Evolutionary conservation across 2,797 vertebrate genomes (phyloP), one percentile per base, ranked within the genome.

Genomic region (Buphagus erythrorhynchus): DNA sequence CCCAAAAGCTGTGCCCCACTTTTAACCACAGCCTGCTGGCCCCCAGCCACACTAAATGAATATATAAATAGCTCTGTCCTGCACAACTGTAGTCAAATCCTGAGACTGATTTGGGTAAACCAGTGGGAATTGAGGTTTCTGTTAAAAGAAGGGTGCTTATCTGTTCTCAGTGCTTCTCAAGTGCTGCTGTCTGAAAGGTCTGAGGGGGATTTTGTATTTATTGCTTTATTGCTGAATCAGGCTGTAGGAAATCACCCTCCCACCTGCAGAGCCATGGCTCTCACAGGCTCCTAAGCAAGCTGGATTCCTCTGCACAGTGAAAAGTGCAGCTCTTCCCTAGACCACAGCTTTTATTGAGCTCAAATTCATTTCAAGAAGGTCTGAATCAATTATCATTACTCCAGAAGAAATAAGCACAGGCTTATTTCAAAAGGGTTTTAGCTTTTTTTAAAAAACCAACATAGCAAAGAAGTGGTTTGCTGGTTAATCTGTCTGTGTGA

Each of bases 171-270:
- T 22, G 68, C 51, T 38, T 73, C 65, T 73, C 58, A 55, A 81
- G 43, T n/a, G 40, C 59, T 87, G 4, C 7, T 14, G 22, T 42
- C 40, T 89, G 62, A 71, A 78, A 82, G 57, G 38, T 22, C 73
- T 82, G 75, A 71, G 61, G 46, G 78, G 29, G 66, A 59, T 82
- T 94, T 94, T 88, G 62, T 68, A 9, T 68, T 94, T 92, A 31
- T 45, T 79, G 28, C 63, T 61, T 84, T 89, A 78, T 22, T 87
- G 78, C 87, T 94, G 92, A 84, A 80, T 88, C 66, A 90, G 83
- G 40, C 58, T 86, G 62, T 16, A 66, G 59, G 67, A 93, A 97
- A 91, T 94, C 77, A 95, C 42, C 54, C 36, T 95, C 69, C 58
- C n/a, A 69, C 57, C 33, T 74, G 38, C 69, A 84, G 73, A 71